Evolutionary conservation across 2,888 invertebrate genomes (phyloP), one percentile per base, ranked within the genome.

Genomic region (Polyommatus icarus): DNA sequence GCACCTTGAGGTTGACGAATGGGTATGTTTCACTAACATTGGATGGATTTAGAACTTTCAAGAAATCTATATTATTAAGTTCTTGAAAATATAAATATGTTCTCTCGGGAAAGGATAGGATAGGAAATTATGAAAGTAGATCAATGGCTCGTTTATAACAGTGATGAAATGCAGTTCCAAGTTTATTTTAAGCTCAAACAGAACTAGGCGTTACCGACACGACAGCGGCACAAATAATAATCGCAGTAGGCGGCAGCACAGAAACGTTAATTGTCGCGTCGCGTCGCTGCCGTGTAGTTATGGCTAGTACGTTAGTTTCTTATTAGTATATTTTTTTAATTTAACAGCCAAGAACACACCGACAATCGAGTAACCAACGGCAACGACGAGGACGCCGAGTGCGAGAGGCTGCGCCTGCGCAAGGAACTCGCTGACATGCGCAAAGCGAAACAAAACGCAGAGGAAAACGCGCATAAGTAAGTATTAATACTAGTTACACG

Each of bases 381-480:
- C 71, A 90, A 84, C 82, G 77, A 83, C 18, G 93, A 92, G 77
- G 91, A 91, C 78, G 80, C 86, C 12, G 96, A 95, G 78, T 84
- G 94, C 12, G 95, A 96, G 82, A 90, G 94, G 40, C 80, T 94
- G 83, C 95, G 95, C 59, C 83, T 95, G 83, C 91, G 95, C 83
- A 91, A 94, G 80, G 96, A 95, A 82, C 87, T 96, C 4, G 92
- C 94, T 5, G 95, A 95, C 80, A 93, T 94, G 84, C 91, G 95
- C 81, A 94, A 94, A 78, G 95, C 95, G 77, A 95, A 95, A 82
- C 94, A 94, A 81, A 94, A 89, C 82, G 94, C 95, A 0, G 95
- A 96, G 83, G 95, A 95, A 72, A 94, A 95, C 82, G 90, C 94
- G 76, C 89, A 91, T 83, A 95, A 95, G 96, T 96, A 89, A 94